These are phyloP conservation scores for Nephrotoma guestfalica DNA, from an alignment of 2,888 invertebrate genomes.

Conservation along the genomic window DNA sequence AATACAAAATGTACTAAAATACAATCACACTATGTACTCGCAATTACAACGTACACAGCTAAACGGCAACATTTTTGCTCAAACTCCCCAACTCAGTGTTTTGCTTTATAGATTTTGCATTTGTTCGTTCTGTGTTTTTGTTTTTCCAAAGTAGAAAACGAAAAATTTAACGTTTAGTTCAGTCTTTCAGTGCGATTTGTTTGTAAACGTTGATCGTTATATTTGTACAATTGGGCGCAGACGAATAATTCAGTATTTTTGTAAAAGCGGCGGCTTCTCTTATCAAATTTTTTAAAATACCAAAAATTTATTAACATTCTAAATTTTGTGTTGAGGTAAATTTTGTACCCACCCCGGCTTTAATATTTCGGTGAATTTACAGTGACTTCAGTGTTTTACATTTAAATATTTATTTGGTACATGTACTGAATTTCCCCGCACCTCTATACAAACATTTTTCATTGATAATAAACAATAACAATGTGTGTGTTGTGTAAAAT, in stretches of 20 bases:
- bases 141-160: neutral
- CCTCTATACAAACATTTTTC: neutral
- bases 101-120: neutral
- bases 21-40: neutral
- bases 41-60: neutral
- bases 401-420: neutral
- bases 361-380: neutral
- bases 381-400: neutral
- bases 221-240: neutral
- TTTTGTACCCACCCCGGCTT: too few species aligned
- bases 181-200: neutral
- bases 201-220: neutral
- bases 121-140: neutral
- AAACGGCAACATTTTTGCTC: neutral
- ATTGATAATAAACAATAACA: neutral
- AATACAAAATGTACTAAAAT: neutral
- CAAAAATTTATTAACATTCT: too few species aligned
- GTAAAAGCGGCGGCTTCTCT: neutral
- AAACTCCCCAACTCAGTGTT: neutral
- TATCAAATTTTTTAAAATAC: neutral
- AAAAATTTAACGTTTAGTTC: neutral
- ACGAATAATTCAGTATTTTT: neutral
- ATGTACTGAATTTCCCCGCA: neutral
- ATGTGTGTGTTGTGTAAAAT: neutral
- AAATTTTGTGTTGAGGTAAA: too few species aligned